A percentile compares a stretch with the other conserved stretches of the same genome.
Conservation (phyloP, 2,797 vertebrate genomes). For the Fringilla coelebs region DNA sequence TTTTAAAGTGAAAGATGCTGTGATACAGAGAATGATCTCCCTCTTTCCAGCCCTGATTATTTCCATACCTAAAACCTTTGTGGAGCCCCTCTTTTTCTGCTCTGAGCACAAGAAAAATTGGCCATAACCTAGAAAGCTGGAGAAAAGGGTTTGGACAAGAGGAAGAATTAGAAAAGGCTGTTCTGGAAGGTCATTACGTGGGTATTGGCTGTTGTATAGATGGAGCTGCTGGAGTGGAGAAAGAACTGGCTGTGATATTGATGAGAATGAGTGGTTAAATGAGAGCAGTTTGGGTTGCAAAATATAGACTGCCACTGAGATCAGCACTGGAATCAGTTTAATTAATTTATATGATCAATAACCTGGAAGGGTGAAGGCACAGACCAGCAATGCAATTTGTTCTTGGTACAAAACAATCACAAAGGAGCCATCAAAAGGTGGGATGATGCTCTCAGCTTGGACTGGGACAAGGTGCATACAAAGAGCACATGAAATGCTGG, state of each 20-base stretch:
- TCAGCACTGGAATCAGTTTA: slow-evolving; percentile 61
- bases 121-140: not conserved
- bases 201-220: slow-evolving; percentile 39
- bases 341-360: slow-evolving; percentile 67
- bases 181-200: slow-evolving; percentile 17
- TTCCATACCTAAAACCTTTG: not conserved
- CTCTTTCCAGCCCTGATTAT: not conserved
- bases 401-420: not conserved
- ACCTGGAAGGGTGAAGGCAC: slow-evolving; percentile 18
- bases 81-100: not conserved
- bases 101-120: not conserved
- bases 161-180: not conserved
- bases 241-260: slow-evolving; percentile 45
- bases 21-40: not conserved
- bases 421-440: not conserved
- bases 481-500: not conserved
- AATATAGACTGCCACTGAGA: slow-evolving; percentile 12
- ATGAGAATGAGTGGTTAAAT: slow-evolving; percentile 33
- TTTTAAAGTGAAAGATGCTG: not conserved
- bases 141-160: not conserved
- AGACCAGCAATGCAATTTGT: not conserved
- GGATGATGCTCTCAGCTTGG: not conserved
- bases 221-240: slow-evolving; percentile 5
- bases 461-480: not conserved
- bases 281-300: slow-evolving; percentile 54